Conservation (phyloP, 2,797 vertebrate genomes). For the Rhodeus uyekii region DNA sequence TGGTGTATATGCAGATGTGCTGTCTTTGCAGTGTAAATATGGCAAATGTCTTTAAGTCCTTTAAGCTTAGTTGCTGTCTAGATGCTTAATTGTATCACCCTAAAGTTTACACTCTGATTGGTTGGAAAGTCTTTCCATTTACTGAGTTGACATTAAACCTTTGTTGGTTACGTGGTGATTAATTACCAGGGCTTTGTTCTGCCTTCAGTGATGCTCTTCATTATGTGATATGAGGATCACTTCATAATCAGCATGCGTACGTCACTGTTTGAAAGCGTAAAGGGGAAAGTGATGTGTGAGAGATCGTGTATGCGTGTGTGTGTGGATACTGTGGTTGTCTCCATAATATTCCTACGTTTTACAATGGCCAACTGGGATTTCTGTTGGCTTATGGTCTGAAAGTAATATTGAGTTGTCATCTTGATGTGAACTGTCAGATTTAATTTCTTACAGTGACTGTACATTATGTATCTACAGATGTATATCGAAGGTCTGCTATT, state of each 20-base stretch:
- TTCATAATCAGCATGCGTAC: slow-evolving; percentile 18
- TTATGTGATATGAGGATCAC: slow-evolving; percentile 28
- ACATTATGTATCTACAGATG: neutral
- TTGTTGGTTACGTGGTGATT: slow-evolving; percentile 34
- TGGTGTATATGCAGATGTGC: neutral
- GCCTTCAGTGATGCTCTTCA: slow-evolving; percentile 26
- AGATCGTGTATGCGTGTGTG: neutral
- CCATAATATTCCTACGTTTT: neutral
- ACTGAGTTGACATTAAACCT: slow-evolving; percentile 25
- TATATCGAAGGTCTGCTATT: slow-evolving; percentile 1
- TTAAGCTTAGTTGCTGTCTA: neutral
- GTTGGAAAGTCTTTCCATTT: slow-evolving; percentile 28
- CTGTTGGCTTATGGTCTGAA: slow-evolving; percentile 35
- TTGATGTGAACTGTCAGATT: slow-evolving; percentile 14
- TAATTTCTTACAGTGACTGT: neutral
- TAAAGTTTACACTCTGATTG: slow-evolving; percentile 13
- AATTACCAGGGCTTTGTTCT: slow-evolving; percentile 35
- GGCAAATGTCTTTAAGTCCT: neutral
- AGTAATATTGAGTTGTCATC: slow-evolving; percentile 12
- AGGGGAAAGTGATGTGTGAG: slow-evolving; percentile 2
- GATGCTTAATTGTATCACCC: slow-evolving; percentile 18
- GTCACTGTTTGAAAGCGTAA: slow-evolving; percentile 17
- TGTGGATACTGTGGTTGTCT: neutral
- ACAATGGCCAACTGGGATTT: neutral
- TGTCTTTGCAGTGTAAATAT: neutral